Base-by-base conservation (phyloP, 1,140 invertebrate species). In the Samia ricini region DNA sequence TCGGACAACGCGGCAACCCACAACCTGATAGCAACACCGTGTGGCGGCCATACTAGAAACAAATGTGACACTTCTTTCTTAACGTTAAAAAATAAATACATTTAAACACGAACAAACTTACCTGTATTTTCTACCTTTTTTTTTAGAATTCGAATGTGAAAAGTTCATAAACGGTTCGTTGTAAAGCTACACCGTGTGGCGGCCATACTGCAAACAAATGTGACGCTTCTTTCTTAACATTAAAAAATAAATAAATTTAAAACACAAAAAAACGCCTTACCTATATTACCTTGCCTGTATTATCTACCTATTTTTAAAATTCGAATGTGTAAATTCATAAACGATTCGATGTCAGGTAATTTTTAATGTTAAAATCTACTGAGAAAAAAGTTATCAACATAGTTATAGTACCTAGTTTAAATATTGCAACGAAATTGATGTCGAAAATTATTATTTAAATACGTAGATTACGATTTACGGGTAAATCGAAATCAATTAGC, bases 121-220 rank as follows among this genome's bases (percentile, higher is more conserved):
- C n/a, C n/a, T n/a, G n/a, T n/a, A n/a, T n/a, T n/a, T n/a, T n/a
- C n/a, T n/a, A n/a, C n/a, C n/a, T n/a, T n/a, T n/a, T n/a, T n/a
- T n/a, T n/a, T n/a, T n/a, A n/a, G n/a, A n/a, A n/a, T n/a, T n/a
- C n/a, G n/a, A n/a, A n/a, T n/a, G n/a, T n/a, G n/a, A n/a, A n/a
- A n/a, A n/a, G n/a, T n/a, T n/a, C n/a, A n/a, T n/a, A n/a, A n/a
- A n/a, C n/a, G n/a, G n/a, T n/a, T n/a, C n/a, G n/a, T n/a, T n/a
- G n/a, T n/a, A n/a, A n/a, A 92, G 93, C 61, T 93, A 94, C 69
- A 93, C 93, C 67, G 94, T 94, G 60, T 94, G 94, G 94, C 84
- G 94, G 83, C 93, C 90, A 42, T 91, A 91, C 77, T 91, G 75
- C 85, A 75, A 62, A 62, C 48, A 68, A 54, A 55, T 57, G 33